A percentile compares a stretch with the other conserved stretches of the same genome.
Evolutionary conservation across 2,113 vertebrate genomes (phyloP).

Genomic region (Triplophysa siluroides): DNA sequence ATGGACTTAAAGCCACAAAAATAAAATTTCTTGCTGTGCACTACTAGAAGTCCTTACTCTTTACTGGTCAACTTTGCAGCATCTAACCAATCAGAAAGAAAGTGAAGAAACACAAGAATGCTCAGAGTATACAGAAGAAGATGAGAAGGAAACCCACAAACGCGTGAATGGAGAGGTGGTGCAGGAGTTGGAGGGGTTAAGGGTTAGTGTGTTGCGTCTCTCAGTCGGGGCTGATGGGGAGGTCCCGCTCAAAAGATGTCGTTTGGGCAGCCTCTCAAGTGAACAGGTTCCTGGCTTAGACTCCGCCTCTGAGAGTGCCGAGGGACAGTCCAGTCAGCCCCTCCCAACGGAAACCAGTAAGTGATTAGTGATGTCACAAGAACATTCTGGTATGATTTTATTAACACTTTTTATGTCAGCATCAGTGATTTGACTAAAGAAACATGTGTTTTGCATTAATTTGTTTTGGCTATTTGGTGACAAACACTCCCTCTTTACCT

Average conservation of each 20-base stretch:
- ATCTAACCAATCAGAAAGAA: neutral
- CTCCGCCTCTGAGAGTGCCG: neutral
- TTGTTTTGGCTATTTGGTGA: no score
- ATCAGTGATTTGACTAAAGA: no score
- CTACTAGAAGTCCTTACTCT: no score
- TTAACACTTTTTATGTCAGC: no score
- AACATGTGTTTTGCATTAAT: no score
- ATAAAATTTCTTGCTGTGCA: no score
- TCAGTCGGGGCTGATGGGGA: constrained; percentile 37
- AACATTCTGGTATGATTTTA: neutral
- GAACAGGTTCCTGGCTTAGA: neutral
- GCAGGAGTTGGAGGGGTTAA: constrained; percentile 28
- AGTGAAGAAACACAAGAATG: neutral
- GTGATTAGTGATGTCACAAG: constrained; percentile 39
- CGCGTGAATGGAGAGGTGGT: neutral
- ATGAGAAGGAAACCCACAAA: neutral
- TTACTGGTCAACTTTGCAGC: neutral
- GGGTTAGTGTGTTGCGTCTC: constrained; percentile 64
- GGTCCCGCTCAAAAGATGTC: neutral
- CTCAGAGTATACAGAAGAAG: neutral
- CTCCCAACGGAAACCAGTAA: constrained; percentile 67
- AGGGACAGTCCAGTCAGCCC: neutral
- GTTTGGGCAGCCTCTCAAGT: constrained; percentile 19
- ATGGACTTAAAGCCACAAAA: no score
- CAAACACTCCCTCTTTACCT: neutral